phyloP scores from a whole-genome alignment of 2,888 invertebrate genomes.

The Archips crataeganus region DNA sequence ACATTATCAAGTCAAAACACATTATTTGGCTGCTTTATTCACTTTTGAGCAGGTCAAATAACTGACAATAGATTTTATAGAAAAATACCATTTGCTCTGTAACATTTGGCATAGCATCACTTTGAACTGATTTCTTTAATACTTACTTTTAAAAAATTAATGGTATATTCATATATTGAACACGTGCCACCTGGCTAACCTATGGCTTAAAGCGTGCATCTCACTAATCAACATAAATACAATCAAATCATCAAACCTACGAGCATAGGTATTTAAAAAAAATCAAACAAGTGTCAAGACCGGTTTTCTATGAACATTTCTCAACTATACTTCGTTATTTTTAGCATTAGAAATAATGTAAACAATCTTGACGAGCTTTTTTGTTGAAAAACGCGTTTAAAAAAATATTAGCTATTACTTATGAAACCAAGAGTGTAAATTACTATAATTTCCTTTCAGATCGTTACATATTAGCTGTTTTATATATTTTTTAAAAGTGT shows the following conservation, averaged over 20 bases:
- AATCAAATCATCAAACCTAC: not conserved
- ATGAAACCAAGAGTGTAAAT: too few relatives aligned
- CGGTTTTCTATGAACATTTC: too few relatives aligned
- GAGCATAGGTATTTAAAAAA: too few relatives aligned
- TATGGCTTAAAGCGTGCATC: slow-evolving; percentile 3
- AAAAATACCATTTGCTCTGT: slow-evolving; percentile 12
- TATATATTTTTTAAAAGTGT: too few relatives aligned
- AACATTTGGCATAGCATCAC: slow-evolving; percentile 12
- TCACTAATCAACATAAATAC: slow-evolving; percentile 1
- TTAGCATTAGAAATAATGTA: too few relatives aligned
- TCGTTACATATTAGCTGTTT: too few relatives aligned
- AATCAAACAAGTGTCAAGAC: too few relatives aligned
- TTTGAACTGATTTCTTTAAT: not conserved
- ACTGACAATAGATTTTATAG: slow-evolving; percentile 5
- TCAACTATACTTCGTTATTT: too few relatives aligned
- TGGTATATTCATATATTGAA: not conserved
- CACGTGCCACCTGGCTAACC: not conserved
- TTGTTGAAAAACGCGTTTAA: too few relatives aligned
- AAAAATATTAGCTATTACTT: too few relatives aligned
- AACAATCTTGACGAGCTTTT: too few relatives aligned
- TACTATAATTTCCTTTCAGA: too few relatives aligned
- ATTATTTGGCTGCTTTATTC: slow-evolving; percentile 9
- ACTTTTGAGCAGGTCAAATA: slow-evolving; percentile 8
- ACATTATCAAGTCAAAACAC: slow-evolving; percentile 1
- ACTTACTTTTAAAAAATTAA: not conserved